Conservation (phyloP, 2,797 vertebrate genomes). For the Cossypha dichroa region DNA sequence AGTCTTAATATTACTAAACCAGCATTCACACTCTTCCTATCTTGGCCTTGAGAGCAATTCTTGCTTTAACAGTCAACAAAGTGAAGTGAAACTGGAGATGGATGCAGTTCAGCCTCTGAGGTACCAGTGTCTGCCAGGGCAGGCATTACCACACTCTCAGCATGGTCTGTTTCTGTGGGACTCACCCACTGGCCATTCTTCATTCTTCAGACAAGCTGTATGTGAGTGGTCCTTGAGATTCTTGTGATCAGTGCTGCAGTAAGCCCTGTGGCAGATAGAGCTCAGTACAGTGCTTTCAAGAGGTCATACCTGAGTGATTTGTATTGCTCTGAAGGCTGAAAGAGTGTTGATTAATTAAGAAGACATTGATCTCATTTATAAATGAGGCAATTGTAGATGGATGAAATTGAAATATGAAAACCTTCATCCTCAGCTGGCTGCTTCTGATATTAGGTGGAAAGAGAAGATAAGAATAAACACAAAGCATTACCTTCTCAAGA, state of each 20-base stretch:
- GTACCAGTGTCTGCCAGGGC: neutral
- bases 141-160: neutral
- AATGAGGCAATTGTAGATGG: neutral
- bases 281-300: neutral
- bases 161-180: neutral
- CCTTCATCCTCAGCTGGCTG: slow-evolving; percentile 1
- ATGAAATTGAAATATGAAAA: slow-evolving; percentile 11
- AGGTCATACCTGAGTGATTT: neutral
- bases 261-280: neutral
- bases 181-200: neutral
- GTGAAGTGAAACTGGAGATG: neutral
- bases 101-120: neutral
- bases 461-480: neutral
- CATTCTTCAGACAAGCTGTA: neutral
- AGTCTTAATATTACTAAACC: neutral
- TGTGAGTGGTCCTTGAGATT: neutral
- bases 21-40: neutral
- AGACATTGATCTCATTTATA: slow-evolving; percentile 10
- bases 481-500: slow-evolving; percentile 29
- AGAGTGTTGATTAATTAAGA: neutral
- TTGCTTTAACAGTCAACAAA: neutral
- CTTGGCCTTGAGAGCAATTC: neutral
- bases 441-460: slow-evolving; percentile 26
- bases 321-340: neutral
- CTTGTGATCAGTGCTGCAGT: neutral